These are phyloP conservation scores for Andrena trimmerana DNA, from an alignment of 2,888 invertebrate genomes.

Conservation along the genomic window DNA sequence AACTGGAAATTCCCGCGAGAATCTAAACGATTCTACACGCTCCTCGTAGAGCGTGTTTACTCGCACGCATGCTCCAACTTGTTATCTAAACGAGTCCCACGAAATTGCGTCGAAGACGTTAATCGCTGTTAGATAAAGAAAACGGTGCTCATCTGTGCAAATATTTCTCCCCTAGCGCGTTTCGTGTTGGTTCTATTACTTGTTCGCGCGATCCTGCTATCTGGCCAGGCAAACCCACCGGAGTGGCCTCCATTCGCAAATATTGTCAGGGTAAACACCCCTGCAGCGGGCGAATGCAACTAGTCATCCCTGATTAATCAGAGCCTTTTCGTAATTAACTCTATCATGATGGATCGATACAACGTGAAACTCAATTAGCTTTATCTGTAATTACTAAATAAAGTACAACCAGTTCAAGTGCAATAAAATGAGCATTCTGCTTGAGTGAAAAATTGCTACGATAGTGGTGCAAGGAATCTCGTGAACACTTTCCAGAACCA, in stretches of 20 bases:
- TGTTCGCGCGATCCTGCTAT: slow-evolving; percentile 24
- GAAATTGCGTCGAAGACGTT: slow-evolving; percentile 3
- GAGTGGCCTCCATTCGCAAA: slow-evolving; percentile 27
- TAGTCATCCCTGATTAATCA: background rate
- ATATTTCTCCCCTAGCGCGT: slow-evolving; percentile 25
- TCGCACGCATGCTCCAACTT: background rate
- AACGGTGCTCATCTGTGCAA: slow-evolving; percentile 27
- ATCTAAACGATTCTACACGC: background rate
- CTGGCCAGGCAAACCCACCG: background rate
- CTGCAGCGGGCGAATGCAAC: background rate
- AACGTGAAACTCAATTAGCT: background rate
- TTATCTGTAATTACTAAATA: background rate
- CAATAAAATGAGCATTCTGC: no score
- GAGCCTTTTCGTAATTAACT: background rate
- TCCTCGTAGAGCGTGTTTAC: background rate
- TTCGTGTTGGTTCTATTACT: background rate
- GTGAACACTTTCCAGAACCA: no score
- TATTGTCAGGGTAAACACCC: slow-evolving; percentile 43
- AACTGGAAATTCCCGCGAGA: background rate
- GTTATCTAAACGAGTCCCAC: slow-evolving; percentile 8
- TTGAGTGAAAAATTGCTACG: no score
- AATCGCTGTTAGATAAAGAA: slow-evolving; percentile 36
- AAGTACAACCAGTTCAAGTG: background rate
- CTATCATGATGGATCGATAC: background rate
- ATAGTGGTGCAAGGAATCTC: no score